A percentile compares a stretch with the other conserved stretches of the same genome.
Evolutionary conservation across 2,888 invertebrate genomes (phyloP).

Genomic region (Plagiodera versicolora): DNA sequence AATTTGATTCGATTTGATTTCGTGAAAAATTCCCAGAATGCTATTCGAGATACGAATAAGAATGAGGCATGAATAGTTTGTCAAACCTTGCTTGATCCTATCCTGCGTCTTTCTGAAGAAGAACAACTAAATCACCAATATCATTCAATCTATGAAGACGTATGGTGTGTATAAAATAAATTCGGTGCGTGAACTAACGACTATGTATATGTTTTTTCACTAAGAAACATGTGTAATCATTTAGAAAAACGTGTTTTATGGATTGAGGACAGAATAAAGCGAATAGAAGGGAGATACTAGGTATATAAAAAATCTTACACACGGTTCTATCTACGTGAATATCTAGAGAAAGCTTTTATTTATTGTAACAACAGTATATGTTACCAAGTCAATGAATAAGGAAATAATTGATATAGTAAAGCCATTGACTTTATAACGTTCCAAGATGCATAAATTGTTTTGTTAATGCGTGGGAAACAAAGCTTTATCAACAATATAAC

Average conservation of each 20-base stretch:
- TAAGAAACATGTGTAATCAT: conserved; percentile 34
- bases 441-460: too few relatives aligned
- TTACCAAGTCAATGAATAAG: too few relatives aligned
- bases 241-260: conserved; percentile 35
- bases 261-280: conserved; percentile 22
- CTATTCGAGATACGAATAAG: too few relatives aligned
- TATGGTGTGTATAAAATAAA: conserved; percentile 30
- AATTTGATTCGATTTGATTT: too few relatives aligned
- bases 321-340: conserved; percentile 8
- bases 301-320: conserved; percentile 17
- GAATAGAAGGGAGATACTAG: conserved; percentile 25
- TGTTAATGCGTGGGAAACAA: too few relatives aligned
- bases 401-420: too few relatives aligned
- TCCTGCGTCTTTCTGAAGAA: conserved; percentile 23
- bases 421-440: too few relatives aligned
- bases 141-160: conserved; percentile 24
- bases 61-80: too few relatives aligned
- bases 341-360: conserved; percentile 7
- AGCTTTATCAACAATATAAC: too few relatives aligned
- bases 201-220: conserved; percentile 31
- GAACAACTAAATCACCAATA: conserved; percentile 30
- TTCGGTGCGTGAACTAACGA: conserved; percentile 34
- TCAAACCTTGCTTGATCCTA: conserved; percentile 14
- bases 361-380: not conserved
- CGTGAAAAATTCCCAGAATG: too few relatives aligned